Conservation (phyloP, 2,113 vertebrate genomes). For the Gambusia affinis region DNA sequence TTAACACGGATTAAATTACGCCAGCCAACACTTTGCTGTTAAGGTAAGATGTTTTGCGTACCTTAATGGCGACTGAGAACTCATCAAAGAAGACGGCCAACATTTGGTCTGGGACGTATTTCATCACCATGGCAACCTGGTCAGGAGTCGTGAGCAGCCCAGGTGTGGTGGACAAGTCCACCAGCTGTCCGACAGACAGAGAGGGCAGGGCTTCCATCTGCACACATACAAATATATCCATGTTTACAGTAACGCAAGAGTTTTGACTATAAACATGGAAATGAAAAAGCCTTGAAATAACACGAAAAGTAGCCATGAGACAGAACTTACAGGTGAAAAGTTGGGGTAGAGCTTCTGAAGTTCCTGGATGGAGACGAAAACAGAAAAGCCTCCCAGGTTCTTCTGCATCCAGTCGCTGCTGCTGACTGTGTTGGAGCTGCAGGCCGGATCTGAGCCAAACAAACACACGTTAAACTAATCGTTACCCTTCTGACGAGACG, state of each 20-base stretch:
- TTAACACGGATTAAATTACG: too few relatives aligned
- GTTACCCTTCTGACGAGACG: background rate
- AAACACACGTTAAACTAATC: background rate
- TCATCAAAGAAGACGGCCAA: conserved; percentile 62
- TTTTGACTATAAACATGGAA: background rate
- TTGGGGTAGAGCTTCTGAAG: conserved; percentile 50
- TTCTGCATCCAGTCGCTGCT: conserved; percentile 71
- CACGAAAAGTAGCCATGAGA: background rate
- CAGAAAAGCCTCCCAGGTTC: conserved; percentile 73
- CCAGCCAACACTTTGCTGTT: too few relatives aligned
- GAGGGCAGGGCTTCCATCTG: conserved; percentile 66
- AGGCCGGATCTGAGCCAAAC: conserved; percentile 59
- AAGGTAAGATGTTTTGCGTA: conserved; percentile 34
- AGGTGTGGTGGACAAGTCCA: conserved; percentile 61
- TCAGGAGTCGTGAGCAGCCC: conserved; percentile 52
- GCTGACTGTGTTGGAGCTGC: conserved; percentile 35
- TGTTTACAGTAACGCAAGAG: background rate
- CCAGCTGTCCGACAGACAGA: conserved; percentile 68
- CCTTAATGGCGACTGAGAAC: conserved; percentile 55
- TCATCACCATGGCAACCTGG: conserved; percentile 63
- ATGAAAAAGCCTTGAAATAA: background rate
- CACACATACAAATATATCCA: conserved; percentile 8
- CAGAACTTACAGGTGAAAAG: conserved; percentile 61
- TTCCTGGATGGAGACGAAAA: conserved; percentile 39
- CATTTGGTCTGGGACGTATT: conserved; percentile 36